Base-by-base conservation (phyloP, 2,888 invertebrate species). In the Caenorhabditis panamensis region DNA sequence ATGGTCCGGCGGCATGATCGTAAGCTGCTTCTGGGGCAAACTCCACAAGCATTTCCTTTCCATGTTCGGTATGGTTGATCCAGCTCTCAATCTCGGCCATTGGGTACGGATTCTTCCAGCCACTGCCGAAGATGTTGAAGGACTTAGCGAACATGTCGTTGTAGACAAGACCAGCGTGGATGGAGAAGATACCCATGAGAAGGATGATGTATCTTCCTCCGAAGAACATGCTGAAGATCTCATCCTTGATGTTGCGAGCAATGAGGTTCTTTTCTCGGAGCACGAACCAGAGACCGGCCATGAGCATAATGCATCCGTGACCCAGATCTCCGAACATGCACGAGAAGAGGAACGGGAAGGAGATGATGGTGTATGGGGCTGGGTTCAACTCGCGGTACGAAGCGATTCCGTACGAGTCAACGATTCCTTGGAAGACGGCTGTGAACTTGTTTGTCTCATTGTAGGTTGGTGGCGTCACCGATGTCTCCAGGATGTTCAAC, bases 321-420 rank as follows among this genome's bases (percentile, higher is more conserved):
- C 98, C 98, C 66, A 95, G 79, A 80, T 98, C 98, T 20, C 98
- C 97, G 93, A 98, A 98, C 97, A 98, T 98, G 87, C 97, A 95
- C 86, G 96, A 95, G 92, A 98, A 98, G 90, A 98, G 93, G 93
- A 98, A 98, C 76, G 97, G 97, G 92, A 98, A 98, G 5, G 97
- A 96, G 78, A 98, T 96, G 86, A 97, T 96, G 0, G 97, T 96
- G 92, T 96, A 99, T 0, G 96, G 96, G 0, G 97, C 95, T 72
- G 98, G 97, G 92, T 98, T 99, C 91, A 98, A 95, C 93, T 99
- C 98, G 67, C 96, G 93, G 92, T 98, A 99, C 49, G 94, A 94
- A 72, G 97, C 96, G 58, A 97, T 95, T 82, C 98, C 98, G 91
- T 98, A 98, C 0, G 98, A 95, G 93, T 98, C 96, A 88, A 98